Percentiles rank a stretch among this genome's conserved stretches.
These are phyloP conservation scores for Anthopleura xanthogrammica DNA, from an alignment of 92 coral and sea anemone species.

Conservation along the genomic window DNA sequence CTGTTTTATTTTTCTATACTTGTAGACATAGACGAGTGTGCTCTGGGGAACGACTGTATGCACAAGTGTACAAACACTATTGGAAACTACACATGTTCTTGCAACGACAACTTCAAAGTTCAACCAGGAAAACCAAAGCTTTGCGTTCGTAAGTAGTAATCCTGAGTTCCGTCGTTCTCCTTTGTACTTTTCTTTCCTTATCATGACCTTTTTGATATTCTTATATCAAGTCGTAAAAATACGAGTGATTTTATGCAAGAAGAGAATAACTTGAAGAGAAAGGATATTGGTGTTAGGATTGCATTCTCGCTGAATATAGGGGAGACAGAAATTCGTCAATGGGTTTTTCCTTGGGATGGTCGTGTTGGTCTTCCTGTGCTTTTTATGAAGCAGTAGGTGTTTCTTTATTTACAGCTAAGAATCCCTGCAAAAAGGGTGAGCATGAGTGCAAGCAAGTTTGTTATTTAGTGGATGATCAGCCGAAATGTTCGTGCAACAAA, in stretches of 20 bases:
- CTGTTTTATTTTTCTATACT: not conserved
- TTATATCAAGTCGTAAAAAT: not conserved
- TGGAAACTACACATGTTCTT: constrained; percentile 50
- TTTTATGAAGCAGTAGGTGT: not conserved
- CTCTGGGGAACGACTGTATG: constrained; percentile 40
- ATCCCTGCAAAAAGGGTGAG: constrained; percentile 22
- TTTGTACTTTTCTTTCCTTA: not conserved
- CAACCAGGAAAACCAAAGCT: constrained; percentile 39
- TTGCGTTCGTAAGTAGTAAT: constrained; percentile 50
- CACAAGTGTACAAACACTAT: constrained; percentile 33
- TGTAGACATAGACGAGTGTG: constrained; percentile 51
- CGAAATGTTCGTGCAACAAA: constrained; percentile 38
- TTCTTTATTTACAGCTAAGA: constrained; percentile 8
- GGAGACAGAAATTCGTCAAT: too few species aligned
- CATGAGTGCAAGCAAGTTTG: constrained; percentile 33
- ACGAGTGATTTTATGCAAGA: too few species aligned
- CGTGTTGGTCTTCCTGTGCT: too few species aligned
- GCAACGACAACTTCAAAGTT: constrained; percentile 48
- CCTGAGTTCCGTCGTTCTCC: not conserved
- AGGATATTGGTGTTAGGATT: too few species aligned
- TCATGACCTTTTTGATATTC: not conserved
- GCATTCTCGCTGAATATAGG: too few species aligned
- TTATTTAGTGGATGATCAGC: constrained; percentile 5
- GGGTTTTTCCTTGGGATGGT: too few species aligned
- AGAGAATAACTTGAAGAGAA: too few species aligned